Percentiles rank a stretch among this genome's conserved stretches.
Evolutionary conservation across 2,888 invertebrate species (phyloP).

Genomic region (Alviniconcha strummeri): DNA sequence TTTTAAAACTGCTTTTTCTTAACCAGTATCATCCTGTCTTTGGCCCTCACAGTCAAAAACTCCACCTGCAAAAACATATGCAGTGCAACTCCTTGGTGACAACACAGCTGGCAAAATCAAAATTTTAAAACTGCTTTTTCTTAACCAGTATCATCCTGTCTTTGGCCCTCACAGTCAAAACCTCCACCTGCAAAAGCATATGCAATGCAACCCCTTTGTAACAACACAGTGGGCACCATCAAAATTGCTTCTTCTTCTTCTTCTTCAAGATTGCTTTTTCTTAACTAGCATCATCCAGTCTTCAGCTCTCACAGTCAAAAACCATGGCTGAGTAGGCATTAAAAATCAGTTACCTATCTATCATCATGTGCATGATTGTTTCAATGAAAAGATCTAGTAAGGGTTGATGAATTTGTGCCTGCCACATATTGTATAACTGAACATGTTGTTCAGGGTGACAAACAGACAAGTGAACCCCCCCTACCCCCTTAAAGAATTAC

Average conservation of each 20-base stretch:
- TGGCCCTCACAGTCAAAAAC: slow-evolving; percentile 46
- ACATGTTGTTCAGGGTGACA: too few species aligned
- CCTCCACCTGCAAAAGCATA: background rate
- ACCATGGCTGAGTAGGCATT: background rate
- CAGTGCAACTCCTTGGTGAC: background rate
- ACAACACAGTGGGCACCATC: too few species aligned
- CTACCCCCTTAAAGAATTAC: background rate
- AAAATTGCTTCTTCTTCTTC: too few species aligned
- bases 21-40: slow-evolving; percentile 41
- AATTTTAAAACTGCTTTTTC: background rate
- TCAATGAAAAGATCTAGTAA: too few species aligned
- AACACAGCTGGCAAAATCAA: too few species aligned
- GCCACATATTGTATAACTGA: too few species aligned
- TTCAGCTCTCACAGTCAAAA: slow-evolving; percentile 45
- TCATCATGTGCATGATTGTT: too few species aligned
- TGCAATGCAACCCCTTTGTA: background rate
- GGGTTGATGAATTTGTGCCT: too few species aligned
- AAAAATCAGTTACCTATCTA: too few species aligned
- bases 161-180: slow-evolving; percentile 45
- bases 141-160: slow-evolving; percentile 42
- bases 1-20: slow-evolving; percentile 5
- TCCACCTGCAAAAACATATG: background rate
- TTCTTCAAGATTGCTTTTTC: background rate
- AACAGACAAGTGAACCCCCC: too few species aligned
- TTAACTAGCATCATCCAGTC: slow-evolving; percentile 43